Percentiles rank a stretch among this genome's conserved stretches.
phyloP scores from a whole-genome alignment of 92 coral and sea anemone species.

The Scolanthus callimorphus region DNA sequence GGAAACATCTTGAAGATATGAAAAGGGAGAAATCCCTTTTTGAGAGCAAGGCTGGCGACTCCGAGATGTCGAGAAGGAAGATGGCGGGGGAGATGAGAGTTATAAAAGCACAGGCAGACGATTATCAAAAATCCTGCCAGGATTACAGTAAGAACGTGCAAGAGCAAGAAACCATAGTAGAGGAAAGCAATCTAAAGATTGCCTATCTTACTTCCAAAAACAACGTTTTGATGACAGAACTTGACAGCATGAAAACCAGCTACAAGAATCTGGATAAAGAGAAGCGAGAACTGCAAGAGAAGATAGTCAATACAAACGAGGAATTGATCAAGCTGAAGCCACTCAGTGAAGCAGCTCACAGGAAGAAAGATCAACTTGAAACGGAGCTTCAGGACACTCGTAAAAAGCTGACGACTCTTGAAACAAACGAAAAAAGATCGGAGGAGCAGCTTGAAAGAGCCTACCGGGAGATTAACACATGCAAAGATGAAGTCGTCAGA shows the following conservation, averaged over 20 bases:
- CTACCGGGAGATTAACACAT: slow-evolving; percentile 48
- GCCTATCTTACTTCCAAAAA: slow-evolving; percentile 56
- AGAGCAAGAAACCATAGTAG: slow-evolving; percentile 49
- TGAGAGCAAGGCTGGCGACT: slow-evolving; percentile 65
- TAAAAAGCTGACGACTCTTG: slow-evolving; percentile 58
- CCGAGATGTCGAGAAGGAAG: slow-evolving; percentile 55
- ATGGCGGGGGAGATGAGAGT: slow-evolving; percentile 62
- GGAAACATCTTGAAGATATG: slow-evolving; percentile 60
- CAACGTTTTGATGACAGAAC: slow-evolving; percentile 50
- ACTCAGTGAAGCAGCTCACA: slow-evolving; percentile 58
- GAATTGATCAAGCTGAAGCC: slow-evolving; percentile 74
- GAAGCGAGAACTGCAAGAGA: slow-evolving; percentile 63
- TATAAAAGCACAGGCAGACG: slow-evolving; percentile 74
- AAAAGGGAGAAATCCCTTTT: slow-evolving; percentile 55
- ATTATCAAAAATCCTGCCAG: slow-evolving; percentile 50
- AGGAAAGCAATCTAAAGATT: slow-evolving; percentile 59
- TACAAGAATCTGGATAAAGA: slow-evolving; percentile 60
- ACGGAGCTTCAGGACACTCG: slow-evolving; percentile 59
- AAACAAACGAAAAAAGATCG: slow-evolving; percentile 47
- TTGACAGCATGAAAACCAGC: slow-evolving; percentile 41
- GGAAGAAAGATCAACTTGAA: slow-evolving; percentile 82
- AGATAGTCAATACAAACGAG: slow-evolving; percentile 57
- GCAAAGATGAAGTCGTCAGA: slow-evolving; percentile 55
- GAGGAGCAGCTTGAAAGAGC: slow-evolving; percentile 47
- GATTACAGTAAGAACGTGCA: slow-evolving; percentile 30